phyloP scores from a whole-genome alignment of 2,888 invertebrate species.

The Bembecia ichneumoniformis region DNA sequence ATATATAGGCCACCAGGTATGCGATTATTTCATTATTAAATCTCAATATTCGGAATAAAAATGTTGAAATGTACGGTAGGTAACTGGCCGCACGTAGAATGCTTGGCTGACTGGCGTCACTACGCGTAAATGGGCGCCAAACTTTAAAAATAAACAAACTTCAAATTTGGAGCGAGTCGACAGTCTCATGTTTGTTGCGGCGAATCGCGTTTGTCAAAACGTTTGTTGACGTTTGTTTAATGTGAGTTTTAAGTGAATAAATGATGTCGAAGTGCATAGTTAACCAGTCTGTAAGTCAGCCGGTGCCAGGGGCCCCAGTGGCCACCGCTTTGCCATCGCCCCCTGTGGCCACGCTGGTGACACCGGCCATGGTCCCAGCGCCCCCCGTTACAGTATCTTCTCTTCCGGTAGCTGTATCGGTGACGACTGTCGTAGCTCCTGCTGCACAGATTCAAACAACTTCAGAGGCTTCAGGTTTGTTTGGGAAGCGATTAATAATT shows the following conservation, averaged over 20 bases:
- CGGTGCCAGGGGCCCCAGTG: constrained; percentile 26
- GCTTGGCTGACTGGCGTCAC: constrained; percentile 42
- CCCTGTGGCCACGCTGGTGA: too few species aligned
- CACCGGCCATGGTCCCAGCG: constrained; percentile 24
- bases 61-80: not conserved
- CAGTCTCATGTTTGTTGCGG: constrained; percentile 64
- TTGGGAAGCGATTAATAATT: constrained; percentile 5
- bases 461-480: constrained; percentile 39
- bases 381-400: constrained; percentile 28
- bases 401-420: constrained; percentile 13
- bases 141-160: constrained; percentile 69
- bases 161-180: constrained; percentile 64
- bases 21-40: too few species aligned
- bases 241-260: constrained; percentile 19
- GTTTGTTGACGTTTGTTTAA: constrained; percentile 27
- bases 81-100: constrained; percentile 20
- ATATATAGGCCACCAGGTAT: constrained; percentile 91
- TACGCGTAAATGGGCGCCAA: constrained; percentile 59
- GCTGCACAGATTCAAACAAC: constrained; percentile 16
- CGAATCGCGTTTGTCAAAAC: constrained; percentile 38
- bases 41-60: constrained; percentile 13
- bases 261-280: constrained; percentile 63
- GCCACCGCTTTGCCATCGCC: constrained; percentile 9
- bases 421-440: constrained; percentile 15
- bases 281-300: constrained; percentile 56